Base-by-base conservation (phyloP, 92 coral and sea anemone genomes). In the Phenganax subtilis region DNA sequence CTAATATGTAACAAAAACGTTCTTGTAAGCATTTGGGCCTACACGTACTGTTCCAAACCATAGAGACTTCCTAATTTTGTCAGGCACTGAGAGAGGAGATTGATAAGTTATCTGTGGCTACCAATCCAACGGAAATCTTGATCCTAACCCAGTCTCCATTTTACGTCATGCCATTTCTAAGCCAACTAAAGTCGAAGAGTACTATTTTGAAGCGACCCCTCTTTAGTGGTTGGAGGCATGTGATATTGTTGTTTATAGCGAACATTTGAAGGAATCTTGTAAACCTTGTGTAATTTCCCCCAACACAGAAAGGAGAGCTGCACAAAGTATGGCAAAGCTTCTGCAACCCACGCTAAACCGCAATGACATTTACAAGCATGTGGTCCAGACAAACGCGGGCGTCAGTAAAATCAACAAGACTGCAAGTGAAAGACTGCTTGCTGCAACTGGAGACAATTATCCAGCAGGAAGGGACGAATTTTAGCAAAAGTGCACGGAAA, bases 381-480 rank as follows among this genome's bases (percentile, higher is more conserved):
- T 51, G 76, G 76, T 10, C 56, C 76, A 47, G 76, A 72, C 20
- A 72, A 72, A 56, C 51, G 58, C 55, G 55, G 29, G 76, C 76
- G 17, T 31, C 76, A 72, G 76, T 72, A 54, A 72, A 10, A 51
- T 72, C 76, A 6, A 72, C 76, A 37, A 11, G 76, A 51, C n/a
- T 72, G 76, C 76, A 72, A 51, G 58, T 72, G 30, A 72, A 72
- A 54, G 77, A 53, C 12, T 29, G 77, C 77, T 47, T 72, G 59
- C 3, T 31, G 29, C 20, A 47, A 51, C 7, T 72, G 76, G 16
- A 72, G 76, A 37, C 57, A 72, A 72, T 31, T 54, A 72, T 72
- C 57, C 55, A 51, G 25, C 56, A 72, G 30, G 55, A 72, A 51
- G 76, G 76, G 57, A 72, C 51, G 31, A 56, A 56, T 6, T 31